These are phyloP conservation scores for Mesocricetus auratus DNA, from an alignment of 2,113 vertebrate genomes.

Conservation along the genomic window DNA sequence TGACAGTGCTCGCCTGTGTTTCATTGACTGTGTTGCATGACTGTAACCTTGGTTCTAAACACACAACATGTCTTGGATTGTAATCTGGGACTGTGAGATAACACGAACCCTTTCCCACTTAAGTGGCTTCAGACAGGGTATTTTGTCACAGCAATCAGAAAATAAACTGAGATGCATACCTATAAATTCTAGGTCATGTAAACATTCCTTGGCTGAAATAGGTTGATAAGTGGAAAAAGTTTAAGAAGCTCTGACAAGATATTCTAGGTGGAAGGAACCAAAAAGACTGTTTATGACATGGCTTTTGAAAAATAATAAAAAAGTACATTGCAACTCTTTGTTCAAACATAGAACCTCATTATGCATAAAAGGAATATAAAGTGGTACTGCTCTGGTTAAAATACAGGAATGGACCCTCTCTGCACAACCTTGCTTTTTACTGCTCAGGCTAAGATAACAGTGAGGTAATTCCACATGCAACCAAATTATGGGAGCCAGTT, in stretches of 20 bases:
- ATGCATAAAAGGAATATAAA: not conserved
- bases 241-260: constrained; percentile 3
- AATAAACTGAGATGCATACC: not conserved
- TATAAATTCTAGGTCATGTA: not conserved
- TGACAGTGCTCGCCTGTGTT: not conserved
- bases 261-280: not conserved
- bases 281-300: not conserved
- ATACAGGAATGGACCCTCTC: not conserved
- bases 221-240: not conserved
- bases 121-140: not conserved
- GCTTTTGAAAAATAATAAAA: not conserved
- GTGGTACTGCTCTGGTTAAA: not conserved
- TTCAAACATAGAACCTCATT: constrained; percentile 27
- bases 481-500: not conserved
- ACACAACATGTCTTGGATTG: not conserved
- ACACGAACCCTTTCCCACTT: not conserved
- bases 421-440: constrained; percentile 9
- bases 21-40: not conserved
- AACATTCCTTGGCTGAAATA: not conserved
- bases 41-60: not conserved
- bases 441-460: constrained; percentile 15
- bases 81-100: not conserved
- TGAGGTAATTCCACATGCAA: not conserved
- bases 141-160: not conserved
- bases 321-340: not conserved